Percentiles rank a stretch among this genome's conserved stretches.
phyloP scores from a whole-genome alignment of 2,113 vertebrate species.

The Arenaria interpres region DNA sequence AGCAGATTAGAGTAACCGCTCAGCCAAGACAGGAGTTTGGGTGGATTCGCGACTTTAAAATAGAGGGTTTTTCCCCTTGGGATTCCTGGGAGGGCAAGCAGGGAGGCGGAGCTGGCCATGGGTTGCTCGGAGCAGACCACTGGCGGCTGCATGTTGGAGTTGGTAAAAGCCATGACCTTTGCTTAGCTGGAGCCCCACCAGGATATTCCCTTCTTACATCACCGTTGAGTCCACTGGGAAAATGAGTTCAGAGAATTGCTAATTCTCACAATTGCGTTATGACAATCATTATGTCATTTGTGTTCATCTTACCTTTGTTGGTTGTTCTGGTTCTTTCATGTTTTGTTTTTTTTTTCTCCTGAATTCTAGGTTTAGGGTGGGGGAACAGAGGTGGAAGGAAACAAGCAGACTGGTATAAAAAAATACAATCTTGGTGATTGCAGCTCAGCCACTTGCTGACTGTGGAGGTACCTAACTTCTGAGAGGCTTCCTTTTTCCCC shows the following conservation, averaged over 20 bases:
- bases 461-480: not conserved
- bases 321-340: not conserved
- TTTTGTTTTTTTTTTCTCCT: not conserved
- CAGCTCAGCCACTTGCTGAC: not conserved
- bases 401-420: not conserved
- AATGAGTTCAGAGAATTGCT: not conserved
- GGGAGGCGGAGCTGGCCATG: accelerated
- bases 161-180: not conserved
- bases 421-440: accelerated
- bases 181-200: not conserved
- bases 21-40: not conserved
- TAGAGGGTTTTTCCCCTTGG: not conserved
- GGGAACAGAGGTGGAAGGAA: not conserved
- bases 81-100: not conserved
- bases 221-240: not conserved
- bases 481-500: not conserved
- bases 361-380: not conserved
- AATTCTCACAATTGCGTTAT: not conserved
- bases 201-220: not conserved
- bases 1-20: not conserved
- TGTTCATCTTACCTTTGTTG: not conserved
- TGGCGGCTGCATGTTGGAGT: accelerated
- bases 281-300: accelerated
- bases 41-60: not conserved
- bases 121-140: not conserved